Percentiles rank a stretch among this genome's conserved stretches.
These are phyloP conservation scores for Phalanger gymnotis DNA, from an alignment of 2,797 vertebrate genomes.

Conservation along the genomic window DNA sequence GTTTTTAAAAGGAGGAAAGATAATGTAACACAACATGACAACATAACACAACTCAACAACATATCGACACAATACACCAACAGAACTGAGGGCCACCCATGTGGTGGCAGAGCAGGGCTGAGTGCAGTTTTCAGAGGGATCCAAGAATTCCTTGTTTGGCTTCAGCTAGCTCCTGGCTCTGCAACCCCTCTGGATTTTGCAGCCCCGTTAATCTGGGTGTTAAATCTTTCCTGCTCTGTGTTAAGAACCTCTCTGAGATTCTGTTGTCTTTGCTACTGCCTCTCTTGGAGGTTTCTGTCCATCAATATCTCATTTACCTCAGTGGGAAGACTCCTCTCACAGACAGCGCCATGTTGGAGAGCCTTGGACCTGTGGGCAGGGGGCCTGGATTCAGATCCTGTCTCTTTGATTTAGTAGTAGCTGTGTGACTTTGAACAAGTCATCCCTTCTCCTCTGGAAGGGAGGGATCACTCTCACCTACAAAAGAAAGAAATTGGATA, in stretches of 20 bases:
- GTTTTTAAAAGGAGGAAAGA: neutral
- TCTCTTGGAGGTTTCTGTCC: neutral
- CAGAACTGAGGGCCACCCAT: constrained; percentile 54
- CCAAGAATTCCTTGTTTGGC: neutral
- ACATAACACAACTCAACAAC: neutral
- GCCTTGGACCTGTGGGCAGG: neutral
- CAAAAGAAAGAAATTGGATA: neutral
- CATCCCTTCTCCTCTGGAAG: neutral
- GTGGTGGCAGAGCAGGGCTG: neutral
- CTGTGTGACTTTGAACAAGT: neutral
- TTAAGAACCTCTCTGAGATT: neutral
- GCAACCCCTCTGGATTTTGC: neutral
- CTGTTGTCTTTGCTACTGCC: neutral
- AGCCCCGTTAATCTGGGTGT: neutral
- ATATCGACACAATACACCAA: neutral
- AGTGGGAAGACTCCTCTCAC: neutral
- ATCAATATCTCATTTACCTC: neutral
- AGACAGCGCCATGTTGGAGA: neutral
- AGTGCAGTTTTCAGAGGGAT: neutral
- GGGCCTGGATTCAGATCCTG: neutral
- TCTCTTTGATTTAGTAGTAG: neutral
- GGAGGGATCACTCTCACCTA: neutral
- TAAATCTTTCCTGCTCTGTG: neutral
- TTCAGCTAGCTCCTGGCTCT: neutral
- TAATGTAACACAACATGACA: constrained; percentile 25